Evolutionary conservation across 1,140 invertebrate genomes (phyloP), one percentile per base, ranked within the genome.

Genomic region (Leptopilina clavipes): DNA sequence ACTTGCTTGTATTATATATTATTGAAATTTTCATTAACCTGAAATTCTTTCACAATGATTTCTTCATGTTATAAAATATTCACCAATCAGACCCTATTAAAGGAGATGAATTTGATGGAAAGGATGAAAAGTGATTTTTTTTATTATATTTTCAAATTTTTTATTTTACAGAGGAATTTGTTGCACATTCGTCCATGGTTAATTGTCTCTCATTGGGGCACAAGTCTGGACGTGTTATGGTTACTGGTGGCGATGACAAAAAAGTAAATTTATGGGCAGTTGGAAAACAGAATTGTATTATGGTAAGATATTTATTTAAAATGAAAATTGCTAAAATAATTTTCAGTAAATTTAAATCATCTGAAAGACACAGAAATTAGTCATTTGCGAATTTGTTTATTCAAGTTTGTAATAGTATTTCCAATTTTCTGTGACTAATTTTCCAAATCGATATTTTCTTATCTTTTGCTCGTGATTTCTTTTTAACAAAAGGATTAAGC

Each of bases 191-290:
- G 77, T 93, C 95, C 76, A 96, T 96, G 90, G 96, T 98, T 77
- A 98, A 96, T 84, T 98, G 97, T 86, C 90, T 98, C 81, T 95
- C 96, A 22, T 92, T 98, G 88, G 97, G 97, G 59, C 94, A 95
- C 85, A 98, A 97, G 89, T 97, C 96, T 25, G 96, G 96, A 44
- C 91, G 96, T 81, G 97, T 99, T 70, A 93, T 99, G 87, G 98
- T 97, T 65, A 99, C 98, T 81, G 98, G 98, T 71, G 98, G 98
- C 79, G 97, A 98, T 89, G 98, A 99, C 91, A 97, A 97, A 89
- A 98, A 98, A 91, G 97, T 99, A 59, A 99, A 99, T 88, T 89
- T 99, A 79, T 99, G 98, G 98, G 97, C 97, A 3, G 95, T 99
- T 78, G 98, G 97, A 19, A 97, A 98, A 87, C 94, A 96, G 82